Evolutionary conservation across 1,140 invertebrate species (phyloP).

Genomic region (Hormaphis cornu): DNA sequence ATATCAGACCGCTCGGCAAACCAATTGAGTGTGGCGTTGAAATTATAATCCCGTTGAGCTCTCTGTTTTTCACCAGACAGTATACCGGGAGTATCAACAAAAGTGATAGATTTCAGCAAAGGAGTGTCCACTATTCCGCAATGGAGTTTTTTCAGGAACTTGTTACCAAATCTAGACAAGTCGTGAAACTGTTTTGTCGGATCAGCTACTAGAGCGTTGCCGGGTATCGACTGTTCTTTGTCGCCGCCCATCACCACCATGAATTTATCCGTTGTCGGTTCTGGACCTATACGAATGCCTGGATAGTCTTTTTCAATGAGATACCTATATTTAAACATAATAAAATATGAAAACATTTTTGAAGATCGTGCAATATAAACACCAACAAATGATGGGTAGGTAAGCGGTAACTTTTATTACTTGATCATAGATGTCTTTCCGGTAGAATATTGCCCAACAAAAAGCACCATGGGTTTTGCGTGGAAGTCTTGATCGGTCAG

Average conservation of each 20-base stretch:
- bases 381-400: too few relatives aligned
- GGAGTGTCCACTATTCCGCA: slow-evolving; percentile 54
- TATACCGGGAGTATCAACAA: slow-evolving; percentile 69
- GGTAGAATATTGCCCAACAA: slow-evolving; percentile 97
- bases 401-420: neutral
- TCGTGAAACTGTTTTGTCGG: slow-evolving; percentile 92
- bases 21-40: slow-evolving; percentile 96
- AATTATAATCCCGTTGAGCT: slow-evolving; percentile 76
- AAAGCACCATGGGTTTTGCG: slow-evolving; percentile 95
- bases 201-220: slow-evolving; percentile 95
- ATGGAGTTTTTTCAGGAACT: slow-evolving; percentile 83
- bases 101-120: slow-evolving; percentile 61
- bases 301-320: slow-evolving; percentile 89
- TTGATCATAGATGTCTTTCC: slow-evolving; percentile 96
- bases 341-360: neutral
- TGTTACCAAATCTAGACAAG: slow-evolving; percentile 93
- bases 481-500: slow-evolving; percentile 97
- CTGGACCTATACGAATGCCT: slow-evolving; percentile 88
- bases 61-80: slow-evolving; percentile 61
- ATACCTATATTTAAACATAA: slow-evolving; percentile 46
- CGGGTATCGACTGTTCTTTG: slow-evolving; percentile 89
- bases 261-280: slow-evolving; percentile 95
- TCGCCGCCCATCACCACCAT: slow-evolving; percentile 94
- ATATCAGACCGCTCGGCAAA: slow-evolving; percentile 96
- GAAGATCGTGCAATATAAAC: too few relatives aligned